Evolutionary conservation across 2,797 vertebrate genomes (phyloP), one percentile per base, ranked within the genome.

Genomic region (Labroides dimidiatus): DNA sequence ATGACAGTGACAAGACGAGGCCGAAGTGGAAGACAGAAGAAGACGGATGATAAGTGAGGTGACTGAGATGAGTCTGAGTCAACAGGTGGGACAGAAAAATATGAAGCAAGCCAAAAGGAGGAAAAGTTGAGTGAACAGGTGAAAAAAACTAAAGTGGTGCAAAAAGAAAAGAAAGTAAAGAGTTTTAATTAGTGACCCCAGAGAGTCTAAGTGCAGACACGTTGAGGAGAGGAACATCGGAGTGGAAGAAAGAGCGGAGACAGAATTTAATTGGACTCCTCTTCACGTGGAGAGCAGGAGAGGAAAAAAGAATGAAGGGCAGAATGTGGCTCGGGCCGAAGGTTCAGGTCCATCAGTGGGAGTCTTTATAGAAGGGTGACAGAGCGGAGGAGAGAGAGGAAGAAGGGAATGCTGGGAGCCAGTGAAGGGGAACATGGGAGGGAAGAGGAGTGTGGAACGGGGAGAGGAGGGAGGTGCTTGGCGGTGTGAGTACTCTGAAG

Each of bases 241-340:
- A 70, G 69, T 59, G 64, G 69, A 78, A 72, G 82, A 82, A 65
- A 48, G 67, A 89, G 85, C 88, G 59, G 86, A 93, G 91, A 90
- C 80, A 48, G 87, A 84, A 90, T 92, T 93, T 95, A 95, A 95
- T 95, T 94, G 93, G 94, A 84, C 91, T 92, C 88, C 75, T 75
- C 82, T 88, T 91, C 80, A 62, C 82, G 76, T 58, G 64, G 84
- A 70, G 77, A 39, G 56, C 79, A 78, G 83, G 81, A 88, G 82
- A 74, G n/a, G 12, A 74, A 80, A 86, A 68, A 71, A 84, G 67
- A 85, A 78, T 53, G 75, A 82, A 71, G 81, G 76, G 84, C 85
- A 88, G 87, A 86, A 90, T 85, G 88, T 74, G 80, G 85, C 84
- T 79, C 60, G 78, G 84, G 77, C 77, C 77, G 87, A 87, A 78